Evolutionary conservation across 2,113 vertebrate genomes (phyloP), one percentile per base, ranked within the genome.

Genomic region (Mixornis gularis): DNA sequence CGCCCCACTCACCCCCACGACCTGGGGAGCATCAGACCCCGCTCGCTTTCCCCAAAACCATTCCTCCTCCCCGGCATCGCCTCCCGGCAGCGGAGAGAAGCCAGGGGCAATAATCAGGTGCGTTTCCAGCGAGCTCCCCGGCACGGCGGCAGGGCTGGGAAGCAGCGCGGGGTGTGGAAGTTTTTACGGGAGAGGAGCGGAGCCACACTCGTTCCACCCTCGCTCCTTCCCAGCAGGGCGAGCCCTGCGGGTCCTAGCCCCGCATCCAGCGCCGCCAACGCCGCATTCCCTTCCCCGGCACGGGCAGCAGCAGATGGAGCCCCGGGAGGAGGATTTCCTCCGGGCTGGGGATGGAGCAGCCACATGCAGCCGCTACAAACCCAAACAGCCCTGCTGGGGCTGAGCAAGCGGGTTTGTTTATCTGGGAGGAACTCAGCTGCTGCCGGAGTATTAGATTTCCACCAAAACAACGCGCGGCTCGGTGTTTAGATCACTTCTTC

Each of bases 341-440:
- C 36, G 91, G 84, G 91, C 83, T 91, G 90, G 78, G 44, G 25
- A 68, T 58, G 73, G 13, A 93, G 44, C 91, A 95, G 83, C 87
- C 73, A 58, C 88, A 93, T 1, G 79, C 85, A 91, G 78, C 90
- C 95, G 1, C 91, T 76, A 38, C 85, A 60, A 95, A 95, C 87
- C 84, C 85, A 86, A 94, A 87, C 84, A 94, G 94, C 76, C 53
- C 55, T 81, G 95, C 93, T 62, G 89, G 65, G 92, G 92, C 88
- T 96, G 93, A 92, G 94, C 79, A 32, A 95, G 90, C 24, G 90
- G 87, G 89, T 95, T 95, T 95, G 93, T 96, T 97, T 96, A 84
- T 95, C 93, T 87, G 91, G 48, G 89, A 96, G 81, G 81, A 92
- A 96, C 86, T 96, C 95, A 30, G 87, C 94, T 71, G 92, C 91